Evolutionary conservation across 1,140 invertebrate genomes (phyloP), one percentile per base, ranked within the genome.

Genomic region (Sycophila sp.): DNA sequence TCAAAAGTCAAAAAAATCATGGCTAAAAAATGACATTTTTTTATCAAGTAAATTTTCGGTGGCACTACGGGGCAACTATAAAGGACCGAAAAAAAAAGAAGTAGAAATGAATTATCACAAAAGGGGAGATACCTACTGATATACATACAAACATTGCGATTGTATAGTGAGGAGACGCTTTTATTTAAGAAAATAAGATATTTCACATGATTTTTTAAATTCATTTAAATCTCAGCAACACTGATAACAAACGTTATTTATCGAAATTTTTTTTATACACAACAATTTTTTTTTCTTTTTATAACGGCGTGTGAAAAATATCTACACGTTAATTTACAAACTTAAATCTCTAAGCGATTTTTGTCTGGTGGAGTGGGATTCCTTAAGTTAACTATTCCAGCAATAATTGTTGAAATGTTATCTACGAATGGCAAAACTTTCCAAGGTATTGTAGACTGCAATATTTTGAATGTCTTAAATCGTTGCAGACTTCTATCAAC

Each of bases 331-430:
- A n/a, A 42, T 30, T 45, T n/a, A n/a, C n/a, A n/a, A n/a, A n/a
- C 24, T 60, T 22, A 45, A 10, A 60, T 10, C 22, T 65, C 55
- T 36, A 49, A 51, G 24, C 4, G n/a, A 13, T 17, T 10, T 1
- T 68, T 55, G 4, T 68, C 40, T 1, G 30, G 34, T 13, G 28
- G 51, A 1, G 56, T 56, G 22, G 65, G 65, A 49, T 68, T 59
- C 17, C 42, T 60, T 15, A 69, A 17, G 53, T 69, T 69, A 19
- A 69, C 24, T 28, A 69, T 38, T 15, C 56, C 66, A 5, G 66
- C 66, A 45, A 69, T 60, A 7, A 69, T 28, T 17, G 66, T 69
- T 22, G 40, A 69, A 28, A 69, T 15, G 7, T 62, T 24, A 22
- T 69, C 38, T 8, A 69, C 0, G 11, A 40, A 60, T 1, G 66